These are phyloP conservation scores for Mylabris phalerata DNA, from an alignment of 1,140 invertebrate genomes.

Conservation along the genomic window DNA sequence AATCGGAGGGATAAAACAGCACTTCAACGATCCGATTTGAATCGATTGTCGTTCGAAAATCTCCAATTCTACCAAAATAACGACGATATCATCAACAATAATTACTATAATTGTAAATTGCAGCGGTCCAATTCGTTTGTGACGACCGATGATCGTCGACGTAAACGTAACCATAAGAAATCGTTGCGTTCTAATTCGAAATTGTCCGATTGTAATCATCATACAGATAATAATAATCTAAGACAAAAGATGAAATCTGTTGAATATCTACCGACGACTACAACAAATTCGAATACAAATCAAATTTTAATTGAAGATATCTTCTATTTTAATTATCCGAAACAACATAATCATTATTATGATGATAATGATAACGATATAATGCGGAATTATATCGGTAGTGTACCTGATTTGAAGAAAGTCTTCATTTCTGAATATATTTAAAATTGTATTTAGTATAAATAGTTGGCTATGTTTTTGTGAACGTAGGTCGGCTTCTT, in stretches of 20 bases:
- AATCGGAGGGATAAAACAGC: background rate
- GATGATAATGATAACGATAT: slow-evolving; percentile 19
- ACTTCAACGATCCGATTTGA: slow-evolving; percentile 33
- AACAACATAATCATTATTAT: slow-evolving; percentile 27
- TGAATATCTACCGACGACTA: slow-evolving; percentile 23
- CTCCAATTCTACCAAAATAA: slow-evolving; percentile 20
- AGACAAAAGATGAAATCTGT: slow-evolving; percentile 28
- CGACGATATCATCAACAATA: slow-evolving; percentile 26
- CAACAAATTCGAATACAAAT: slow-evolving; percentile 11
- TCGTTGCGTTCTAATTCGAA: slow-evolving; percentile 21
- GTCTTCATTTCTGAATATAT: slow-evolving; percentile 50
- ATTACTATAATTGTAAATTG: slow-evolving; percentile 16
- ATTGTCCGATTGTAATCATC: slow-evolving; percentile 18
- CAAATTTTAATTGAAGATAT: slow-evolving; percentile 25
- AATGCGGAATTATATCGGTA: slow-evolving; percentile 43
- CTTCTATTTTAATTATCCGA: slow-evolving; percentile 13
- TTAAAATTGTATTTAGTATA: slow-evolving; percentile 23
- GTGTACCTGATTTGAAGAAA: slow-evolving; percentile 50
- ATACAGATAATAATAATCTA: background rate
- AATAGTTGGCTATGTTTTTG: too few relatives aligned
- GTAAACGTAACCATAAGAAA: slow-evolving; percentile 21
- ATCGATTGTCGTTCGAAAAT: slow-evolving; percentile 38
- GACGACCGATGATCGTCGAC: slow-evolving; percentile 26
- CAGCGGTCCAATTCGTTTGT: slow-evolving; percentile 37
- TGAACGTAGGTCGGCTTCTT: too few relatives aligned